These are phyloP conservation scores for Oxyura jamaicensis DNA, from an alignment of 2,113 vertebrate genomes.

Conservation along the genomic window DNA sequence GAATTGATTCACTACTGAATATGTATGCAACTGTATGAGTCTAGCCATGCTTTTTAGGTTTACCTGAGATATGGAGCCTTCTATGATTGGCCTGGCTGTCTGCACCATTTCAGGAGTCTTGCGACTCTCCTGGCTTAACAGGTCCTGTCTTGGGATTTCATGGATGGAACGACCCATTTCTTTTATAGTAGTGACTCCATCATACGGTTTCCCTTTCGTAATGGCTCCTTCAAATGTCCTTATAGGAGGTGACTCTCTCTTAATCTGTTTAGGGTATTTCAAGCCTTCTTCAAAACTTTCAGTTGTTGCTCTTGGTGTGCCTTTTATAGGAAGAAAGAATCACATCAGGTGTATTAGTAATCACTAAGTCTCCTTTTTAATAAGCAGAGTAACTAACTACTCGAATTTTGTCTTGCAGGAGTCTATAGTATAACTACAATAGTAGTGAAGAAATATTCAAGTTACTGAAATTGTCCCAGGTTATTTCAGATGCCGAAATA, in stretches of 20 bases:
- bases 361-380: background rate
- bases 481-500: background rate
- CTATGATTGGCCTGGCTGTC: constrained; percentile 81
- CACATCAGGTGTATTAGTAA: background rate
- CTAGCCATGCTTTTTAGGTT: background rate
- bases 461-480: background rate
- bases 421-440: background rate
- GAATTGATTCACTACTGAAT: background rate
- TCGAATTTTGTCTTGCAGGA: background rate
- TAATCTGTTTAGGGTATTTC: constrained; percentile 96
- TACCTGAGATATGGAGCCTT: constrained; percentile 95
- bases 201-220: constrained; percentile 94
- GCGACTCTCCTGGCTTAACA: constrained; percentile 86
- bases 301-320: constrained; percentile 90
- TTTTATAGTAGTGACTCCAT: constrained; percentile 95
- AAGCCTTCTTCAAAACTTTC: constrained; percentile 92
- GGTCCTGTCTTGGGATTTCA: constrained; percentile 94
- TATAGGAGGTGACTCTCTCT: constrained; percentile 93
- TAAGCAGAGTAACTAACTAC: background rate
- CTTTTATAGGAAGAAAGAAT: constrained; percentile 67
- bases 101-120: constrained; percentile 92
- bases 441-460: background rate
- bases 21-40: background rate
- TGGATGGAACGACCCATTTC: constrained; percentile 98
- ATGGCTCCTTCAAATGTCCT: constrained; percentile 94